These are phyloP conservation scores for Homarus gammarus DNA, from an alignment of 2,888 invertebrate species.

Conservation along the genomic window DNA sequence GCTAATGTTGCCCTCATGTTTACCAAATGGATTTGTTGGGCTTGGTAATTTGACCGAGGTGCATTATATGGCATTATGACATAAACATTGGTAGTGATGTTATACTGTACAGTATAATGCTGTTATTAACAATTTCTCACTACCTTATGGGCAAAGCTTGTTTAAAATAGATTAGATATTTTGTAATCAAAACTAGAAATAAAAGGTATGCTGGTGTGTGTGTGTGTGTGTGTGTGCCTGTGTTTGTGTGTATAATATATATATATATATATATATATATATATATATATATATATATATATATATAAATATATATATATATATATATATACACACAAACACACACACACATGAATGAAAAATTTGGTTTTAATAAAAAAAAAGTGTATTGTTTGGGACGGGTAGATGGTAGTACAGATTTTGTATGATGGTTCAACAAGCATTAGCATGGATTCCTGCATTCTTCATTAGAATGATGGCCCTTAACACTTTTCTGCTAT, in stretches of 20 bases:
- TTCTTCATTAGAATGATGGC: constrained; percentile 44
- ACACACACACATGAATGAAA: constrained; percentile 36
- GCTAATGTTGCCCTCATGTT: constrained; percentile 4
- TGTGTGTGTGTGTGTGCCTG: constrained; percentile 36
- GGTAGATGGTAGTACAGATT: constrained; percentile 62
- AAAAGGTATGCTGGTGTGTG: constrained; percentile 47
- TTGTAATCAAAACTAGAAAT: constrained; percentile 73
- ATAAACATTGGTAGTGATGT: constrained; percentile 43
- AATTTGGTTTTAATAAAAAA: constrained; percentile 34
- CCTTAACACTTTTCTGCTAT: constrained; percentile 32
- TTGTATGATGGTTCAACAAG: constrained; percentile 58
- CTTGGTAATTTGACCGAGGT: constrained; percentile 1
- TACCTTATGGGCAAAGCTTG: constrained; percentile 62
- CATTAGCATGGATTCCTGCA: constrained; percentile 50
- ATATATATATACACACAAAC: constrained; percentile 17
- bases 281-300: constrained; percentile 27
- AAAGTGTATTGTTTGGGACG: constrained; percentile 41
- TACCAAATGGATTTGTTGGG: neutral
- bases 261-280: constrained; percentile 26
- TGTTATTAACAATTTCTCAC: constrained; percentile 63
- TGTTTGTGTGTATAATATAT: neutral
- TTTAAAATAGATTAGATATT: constrained; percentile 68
- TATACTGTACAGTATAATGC: constrained; percentile 59
- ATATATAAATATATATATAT: constrained; percentile 44
- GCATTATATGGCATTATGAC: constrained; percentile 32